A percentile compares a stretch with the other conserved stretches of the same genome.
These are phyloP conservation scores for Periophthalmus modestus DNA, from an alignment of 2,113 vertebrate genomes.

Conservation along the genomic window DNA sequence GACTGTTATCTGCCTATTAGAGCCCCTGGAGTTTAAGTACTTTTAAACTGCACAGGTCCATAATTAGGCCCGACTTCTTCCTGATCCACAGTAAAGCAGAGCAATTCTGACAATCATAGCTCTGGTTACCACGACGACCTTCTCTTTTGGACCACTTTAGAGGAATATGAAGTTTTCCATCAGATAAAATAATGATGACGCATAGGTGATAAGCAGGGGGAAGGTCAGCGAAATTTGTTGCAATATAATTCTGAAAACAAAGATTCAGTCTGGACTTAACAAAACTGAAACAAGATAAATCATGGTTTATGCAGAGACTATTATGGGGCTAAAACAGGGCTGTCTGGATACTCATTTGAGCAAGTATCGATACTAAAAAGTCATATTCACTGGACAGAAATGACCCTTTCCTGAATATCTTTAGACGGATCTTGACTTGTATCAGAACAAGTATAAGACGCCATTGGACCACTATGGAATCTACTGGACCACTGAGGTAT, in stretches of 20 bases:
- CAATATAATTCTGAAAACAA: background rate
- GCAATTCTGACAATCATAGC: constrained; percentile 9
- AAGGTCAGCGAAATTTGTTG: constrained; percentile 2
- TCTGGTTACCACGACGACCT: background rate
- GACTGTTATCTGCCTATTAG: background rate
- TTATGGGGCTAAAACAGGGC: too few species aligned
- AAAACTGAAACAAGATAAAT: too few species aligned
- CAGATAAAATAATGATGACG: constrained; percentile 9
- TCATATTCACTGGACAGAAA: too few species aligned
- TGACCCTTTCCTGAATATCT: too few species aligned
- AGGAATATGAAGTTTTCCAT: background rate
- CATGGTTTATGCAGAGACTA: too few species aligned
- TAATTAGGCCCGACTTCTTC: background rate
- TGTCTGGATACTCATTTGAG: too few species aligned
- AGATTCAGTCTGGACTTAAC: background rate
- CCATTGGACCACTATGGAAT: too few species aligned
- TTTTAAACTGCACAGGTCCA: background rate
- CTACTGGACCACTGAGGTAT: too few species aligned
- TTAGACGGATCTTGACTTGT: too few species aligned
- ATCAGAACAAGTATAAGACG: too few species aligned
- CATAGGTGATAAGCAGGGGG: background rate
- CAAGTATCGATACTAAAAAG: too few species aligned
- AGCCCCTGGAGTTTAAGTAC: background rate
- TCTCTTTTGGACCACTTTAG: background rate
- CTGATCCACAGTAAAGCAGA: background rate